Evolutionary conservation across 2,113 vertebrate genomes (phyloP).

Genomic region (Pterocles orientalis): DNA sequence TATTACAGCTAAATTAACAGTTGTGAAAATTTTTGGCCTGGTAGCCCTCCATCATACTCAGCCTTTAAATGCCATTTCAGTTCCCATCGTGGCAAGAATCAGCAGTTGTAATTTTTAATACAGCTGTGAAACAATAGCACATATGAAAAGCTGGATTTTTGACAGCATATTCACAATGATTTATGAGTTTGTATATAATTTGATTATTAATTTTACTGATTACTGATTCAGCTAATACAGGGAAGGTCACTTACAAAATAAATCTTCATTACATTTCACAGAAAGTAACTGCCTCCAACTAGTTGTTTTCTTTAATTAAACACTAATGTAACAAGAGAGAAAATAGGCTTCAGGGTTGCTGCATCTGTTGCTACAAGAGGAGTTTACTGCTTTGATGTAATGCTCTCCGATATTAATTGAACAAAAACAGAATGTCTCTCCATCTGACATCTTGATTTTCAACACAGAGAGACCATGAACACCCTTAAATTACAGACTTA

Average conservation of each 20-base stretch:
- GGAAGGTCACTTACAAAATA: conserved; percentile 90
- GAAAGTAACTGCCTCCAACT: conserved; percentile 84
- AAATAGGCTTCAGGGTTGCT: conserved; percentile 68
- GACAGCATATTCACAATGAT: conserved; percentile 82
- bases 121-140: conserved; percentile 81
- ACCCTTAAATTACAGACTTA: background rate
- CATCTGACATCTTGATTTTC: conserved; percentile 36
- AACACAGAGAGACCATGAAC: background rate
- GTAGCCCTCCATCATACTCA: conserved; percentile 56
- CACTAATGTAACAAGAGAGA: conserved; percentile 83
- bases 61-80: conserved; percentile 83
- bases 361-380: conserved; percentile 60
- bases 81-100: conserved; percentile 79
- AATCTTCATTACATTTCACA: conserved; percentile 85
- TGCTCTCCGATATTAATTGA: conserved; percentile 45
- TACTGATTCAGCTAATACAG: conserved; percentile 85
- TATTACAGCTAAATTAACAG: conserved; percentile 83
- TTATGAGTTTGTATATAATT: conserved; percentile 91
- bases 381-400: conserved; percentile 46
- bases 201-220: conserved; percentile 93
- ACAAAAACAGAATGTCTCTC: conserved; percentile 54
- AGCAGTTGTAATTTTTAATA: conserved; percentile 80
- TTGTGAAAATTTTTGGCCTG: conserved; percentile 78
- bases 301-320: conserved; percentile 91
- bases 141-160: conserved; percentile 82